Evolutionary conservation across 2,113 vertebrate genomes (phyloP).

Genomic region (Corvus cornix): DNA sequence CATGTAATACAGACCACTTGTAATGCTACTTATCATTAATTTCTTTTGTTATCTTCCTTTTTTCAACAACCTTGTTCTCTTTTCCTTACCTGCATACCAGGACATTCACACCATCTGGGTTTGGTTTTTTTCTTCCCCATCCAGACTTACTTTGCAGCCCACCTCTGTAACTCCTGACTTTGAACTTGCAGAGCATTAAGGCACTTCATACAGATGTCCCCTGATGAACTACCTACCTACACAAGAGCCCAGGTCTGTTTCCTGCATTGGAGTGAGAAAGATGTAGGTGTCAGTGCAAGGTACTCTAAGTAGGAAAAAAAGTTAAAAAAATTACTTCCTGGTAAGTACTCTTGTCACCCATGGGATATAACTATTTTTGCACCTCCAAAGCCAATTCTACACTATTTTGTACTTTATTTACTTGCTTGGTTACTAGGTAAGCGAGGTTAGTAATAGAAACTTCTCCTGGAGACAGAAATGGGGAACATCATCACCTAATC

Average conservation of each 20-base stretch:
- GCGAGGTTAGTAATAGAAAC: neutral
- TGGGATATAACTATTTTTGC: neutral
- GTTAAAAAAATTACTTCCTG: neutral
- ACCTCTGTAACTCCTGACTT: neutral
- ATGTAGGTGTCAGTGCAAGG: constrained; percentile 4
- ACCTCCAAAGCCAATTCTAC: neutral
- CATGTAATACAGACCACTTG: neutral
- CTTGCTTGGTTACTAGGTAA: neutral
- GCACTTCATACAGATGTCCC: neutral
- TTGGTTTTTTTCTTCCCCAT: rapidly evolving
- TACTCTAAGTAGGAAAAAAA: neutral
- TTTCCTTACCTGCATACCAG: neutral
- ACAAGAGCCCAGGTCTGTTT: neutral
- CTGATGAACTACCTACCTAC: neutral
- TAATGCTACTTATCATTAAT: neutral
- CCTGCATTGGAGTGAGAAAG: neutral
- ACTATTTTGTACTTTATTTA: neutral
- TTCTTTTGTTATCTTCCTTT: neutral
- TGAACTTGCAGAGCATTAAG: neutral
- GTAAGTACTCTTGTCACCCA: neutral
- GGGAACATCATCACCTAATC: neutral
- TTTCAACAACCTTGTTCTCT: neutral
- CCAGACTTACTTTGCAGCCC: neutral
- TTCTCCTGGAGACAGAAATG: neutral
- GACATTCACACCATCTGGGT: neutral